Evolutionary conservation across 2,113 vertebrate species (phyloP), one percentile per base, ranked within the genome.

Genomic region (Archocentrus centrarchus): DNA sequence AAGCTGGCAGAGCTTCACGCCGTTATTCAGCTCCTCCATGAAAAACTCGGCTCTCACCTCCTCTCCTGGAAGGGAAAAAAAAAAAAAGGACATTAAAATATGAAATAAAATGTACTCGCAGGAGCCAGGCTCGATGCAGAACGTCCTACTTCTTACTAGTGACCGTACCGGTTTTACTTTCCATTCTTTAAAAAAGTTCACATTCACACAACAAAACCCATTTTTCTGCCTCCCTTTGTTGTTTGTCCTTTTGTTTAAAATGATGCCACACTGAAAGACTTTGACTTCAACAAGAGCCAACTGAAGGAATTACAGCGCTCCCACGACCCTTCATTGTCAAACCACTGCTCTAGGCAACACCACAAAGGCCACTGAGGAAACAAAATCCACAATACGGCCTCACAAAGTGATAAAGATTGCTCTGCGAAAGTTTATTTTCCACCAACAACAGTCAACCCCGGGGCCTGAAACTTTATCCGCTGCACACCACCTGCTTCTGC

Each of bases 1-100:
- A 59, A 99, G 93, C 2, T 96, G 96, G 89, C 98, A 99, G 27
- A 99, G 92, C 87, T 94, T 95, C 27, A 95, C 95, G 1, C 96
- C 96, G 24, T 96, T 96, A 79, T 95, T 88, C 79, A 96, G 76
- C 81, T 96, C 95, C 77, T 94, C 94, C 96, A 96, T 96, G 88
- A 96, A 96, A 35, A 89, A 94, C 81, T 99, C 98, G 0, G 96
- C 95, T 86, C 95, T 94, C 59, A 99, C 91, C 84, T 97, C 95
- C 57, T 91, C 93, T 11, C 92, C 96, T 96, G 88, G 24, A 81
- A 35, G 27, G 27, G n/a, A 30, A 30, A 5, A 5, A 66, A 24
- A 60, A 1, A 2, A 20, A 32, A n/a, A 9, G 3, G 6, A 3
- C 41, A 44, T 4, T n/a, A 30, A 63, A 15, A 50, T 1, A 20